A percentile compares a stretch with the other conserved stretches of the same genome.
Evolutionary conservation across 2,113 vertebrate genomes (phyloP).

Genomic region (Theropithecus gelada): DNA sequence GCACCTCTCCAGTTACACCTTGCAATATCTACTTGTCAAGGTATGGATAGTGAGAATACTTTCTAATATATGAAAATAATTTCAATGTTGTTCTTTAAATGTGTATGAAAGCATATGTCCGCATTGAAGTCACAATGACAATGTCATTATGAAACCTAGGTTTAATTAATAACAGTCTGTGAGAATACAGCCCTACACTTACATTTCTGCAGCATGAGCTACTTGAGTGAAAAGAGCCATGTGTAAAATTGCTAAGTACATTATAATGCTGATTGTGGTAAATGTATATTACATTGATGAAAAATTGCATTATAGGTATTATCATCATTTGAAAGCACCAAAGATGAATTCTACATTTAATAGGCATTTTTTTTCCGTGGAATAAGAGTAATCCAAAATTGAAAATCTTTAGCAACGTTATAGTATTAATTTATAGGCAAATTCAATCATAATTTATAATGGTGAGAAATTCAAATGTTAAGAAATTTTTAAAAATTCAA

Average conservation of each 20-base stretch:
- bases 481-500: neutral
- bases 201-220: neutral
- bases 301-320: constrained; percentile 35
- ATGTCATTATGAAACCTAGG: neutral
- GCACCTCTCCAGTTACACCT: neutral
- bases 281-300: constrained; percentile 15
- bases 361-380: neutral
- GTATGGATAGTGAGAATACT: neutral
- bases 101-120: neutral
- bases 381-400: constrained; percentile 45
- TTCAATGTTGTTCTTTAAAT: neutral
- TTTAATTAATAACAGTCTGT: constrained; percentile 35
- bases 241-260: neutral
- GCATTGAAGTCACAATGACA: neutral
- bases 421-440: constrained; percentile 70
- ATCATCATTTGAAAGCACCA: constrained; percentile 12
- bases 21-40: neutral
- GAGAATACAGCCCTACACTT: neutral
- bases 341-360: neutral
- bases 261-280: neutral
- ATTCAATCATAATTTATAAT: constrained; percentile 63
- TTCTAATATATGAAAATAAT: neutral
- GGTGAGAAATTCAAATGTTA: constrained; percentile 29
- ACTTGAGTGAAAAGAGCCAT: neutral
- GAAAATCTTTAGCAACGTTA: constrained; percentile 55